A percentile compares a stretch with the other conserved stretches of the same genome.
phyloP scores from a whole-genome alignment of 2,113 vertebrate genomes.

The Rafetus swinhoei region DNA sequence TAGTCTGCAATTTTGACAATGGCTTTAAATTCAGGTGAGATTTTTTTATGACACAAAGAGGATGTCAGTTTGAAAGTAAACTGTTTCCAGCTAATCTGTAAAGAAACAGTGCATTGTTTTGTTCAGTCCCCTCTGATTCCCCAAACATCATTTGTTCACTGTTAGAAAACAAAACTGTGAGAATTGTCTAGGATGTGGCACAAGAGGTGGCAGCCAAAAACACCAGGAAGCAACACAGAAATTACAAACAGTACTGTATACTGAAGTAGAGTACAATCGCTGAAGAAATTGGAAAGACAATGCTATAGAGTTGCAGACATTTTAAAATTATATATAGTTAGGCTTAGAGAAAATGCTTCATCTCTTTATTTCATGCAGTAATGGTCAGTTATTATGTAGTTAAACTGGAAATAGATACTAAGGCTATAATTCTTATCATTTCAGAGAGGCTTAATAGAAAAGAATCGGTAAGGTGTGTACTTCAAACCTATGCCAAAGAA shows the following conservation, averaged over 20 bases:
- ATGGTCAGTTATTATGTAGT: neutral
- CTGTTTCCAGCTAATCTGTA: neutral
- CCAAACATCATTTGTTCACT: neutral
- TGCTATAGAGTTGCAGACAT: neutral
- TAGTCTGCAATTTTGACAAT: neutral
- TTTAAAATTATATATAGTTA: neutral
- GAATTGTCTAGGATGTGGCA: neutral
- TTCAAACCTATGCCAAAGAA: neutral
- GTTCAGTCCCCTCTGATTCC: neutral
- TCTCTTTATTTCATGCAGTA: neutral
- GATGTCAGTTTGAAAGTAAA: accelerated
- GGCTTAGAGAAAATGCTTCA: neutral
- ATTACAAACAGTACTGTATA: neutral
- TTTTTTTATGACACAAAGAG: neutral
- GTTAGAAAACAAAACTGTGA: neutral
- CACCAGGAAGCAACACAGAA: neutral
- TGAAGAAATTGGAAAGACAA: neutral
- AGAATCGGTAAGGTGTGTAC: neutral
- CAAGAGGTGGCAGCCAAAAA: neutral
- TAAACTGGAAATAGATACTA: neutral
- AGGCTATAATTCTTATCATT: neutral
- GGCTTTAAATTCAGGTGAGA: neutral
- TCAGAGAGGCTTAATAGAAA: neutral
- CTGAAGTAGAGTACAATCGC: neutral
- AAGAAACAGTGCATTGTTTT: neutral